Base-by-base conservation (phyloP, 2,113 vertebrate species). In the Chunga burmeisteri region DNA sequence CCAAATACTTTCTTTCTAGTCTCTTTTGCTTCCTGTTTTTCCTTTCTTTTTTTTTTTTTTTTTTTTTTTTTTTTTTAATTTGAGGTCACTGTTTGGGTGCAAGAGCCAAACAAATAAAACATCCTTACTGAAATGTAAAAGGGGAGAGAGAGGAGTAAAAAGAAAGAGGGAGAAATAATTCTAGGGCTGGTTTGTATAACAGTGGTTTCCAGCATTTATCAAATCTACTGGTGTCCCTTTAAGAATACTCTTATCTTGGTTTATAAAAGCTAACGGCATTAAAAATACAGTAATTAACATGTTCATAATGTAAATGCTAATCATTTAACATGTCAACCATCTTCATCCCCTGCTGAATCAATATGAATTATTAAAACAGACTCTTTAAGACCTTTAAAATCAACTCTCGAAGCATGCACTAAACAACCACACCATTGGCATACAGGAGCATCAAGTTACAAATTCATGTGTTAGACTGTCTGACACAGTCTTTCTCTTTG, bases 311-410 rank as follows among this genome's bases (percentile, higher is more conserved):
- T 93, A 94, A 88, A 96, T 93, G 95, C 53, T 93, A 97, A 97
- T 97, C 72, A 93, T 96, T 91, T 78, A 91, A 91, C 71, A 94
- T 94, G 94, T 97, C 88, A 81, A 85, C 81, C 86, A 92, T 97
- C 93, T 86, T 95, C 92, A 96, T 94, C 58, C 74, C 66, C 79
- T 94, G 68, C 46, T 93, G 82, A 96, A 97, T 97, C 73, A 78
- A 91, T 79, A 96, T 97, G 80, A 97, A 97, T 98, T 97, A 97
- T 96, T 97, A 96, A 97, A 88, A 65, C n/a, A 36, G 36, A 72
- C 78, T 96, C 65, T 96, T 95, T 88, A 91, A 97, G 90, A 92
- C 86, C 90, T 91, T 29, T 94, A 96, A 96, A 97, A 97, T 94
- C 93, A 97, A 49, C 82, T 96, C 88, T 96, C 78, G 92, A 90